phyloP scores from a whole-genome alignment of 2,888 invertebrate genomes.

The Digitonthophagus gazella region DNA sequence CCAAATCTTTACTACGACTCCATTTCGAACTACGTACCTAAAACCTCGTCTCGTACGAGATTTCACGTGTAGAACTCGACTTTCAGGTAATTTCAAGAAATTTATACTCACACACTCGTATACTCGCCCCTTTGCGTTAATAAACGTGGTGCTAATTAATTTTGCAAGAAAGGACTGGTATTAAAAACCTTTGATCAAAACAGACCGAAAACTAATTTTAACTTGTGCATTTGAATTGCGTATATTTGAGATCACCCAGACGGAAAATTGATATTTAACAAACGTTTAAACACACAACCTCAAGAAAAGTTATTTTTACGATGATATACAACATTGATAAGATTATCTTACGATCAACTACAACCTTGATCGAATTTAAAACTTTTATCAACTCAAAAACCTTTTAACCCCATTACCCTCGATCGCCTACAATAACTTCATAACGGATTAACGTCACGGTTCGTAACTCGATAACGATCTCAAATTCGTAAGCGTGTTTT shows the following conservation, averaged over 20 bases:
- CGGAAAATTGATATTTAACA: not conserved
- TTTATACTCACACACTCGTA: not conserved
- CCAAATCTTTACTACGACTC: too few species aligned
- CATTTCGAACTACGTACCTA: too few species aligned
- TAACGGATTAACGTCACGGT: not conserved
- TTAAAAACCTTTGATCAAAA: not conserved
- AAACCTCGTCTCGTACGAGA: not conserved
- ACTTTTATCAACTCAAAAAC: not conserved
- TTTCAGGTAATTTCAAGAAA: not conserved
- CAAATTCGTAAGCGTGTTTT: not conserved
- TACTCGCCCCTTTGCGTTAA: not conserved
- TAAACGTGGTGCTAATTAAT: not conserved
- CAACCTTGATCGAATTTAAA: too few species aligned
- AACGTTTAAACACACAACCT: too few species aligned
- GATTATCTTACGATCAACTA: too few species aligned
- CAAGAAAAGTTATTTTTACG: too few species aligned
- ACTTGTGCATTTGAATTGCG: not conserved
- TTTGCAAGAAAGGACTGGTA: not conserved
- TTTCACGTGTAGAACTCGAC: not conserved
- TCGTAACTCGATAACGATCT: not conserved
- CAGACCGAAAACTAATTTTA: not conserved
- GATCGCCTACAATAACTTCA: not conserved
- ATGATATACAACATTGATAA: too few species aligned
- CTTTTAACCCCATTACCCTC: not conserved
- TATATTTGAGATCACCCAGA: not conserved